A percentile compares a stretch with the other conserved stretches of the same genome.
phyloP scores from a whole-genome alignment of 2,888 invertebrate species.

The Melanophora roralis region DNA sequence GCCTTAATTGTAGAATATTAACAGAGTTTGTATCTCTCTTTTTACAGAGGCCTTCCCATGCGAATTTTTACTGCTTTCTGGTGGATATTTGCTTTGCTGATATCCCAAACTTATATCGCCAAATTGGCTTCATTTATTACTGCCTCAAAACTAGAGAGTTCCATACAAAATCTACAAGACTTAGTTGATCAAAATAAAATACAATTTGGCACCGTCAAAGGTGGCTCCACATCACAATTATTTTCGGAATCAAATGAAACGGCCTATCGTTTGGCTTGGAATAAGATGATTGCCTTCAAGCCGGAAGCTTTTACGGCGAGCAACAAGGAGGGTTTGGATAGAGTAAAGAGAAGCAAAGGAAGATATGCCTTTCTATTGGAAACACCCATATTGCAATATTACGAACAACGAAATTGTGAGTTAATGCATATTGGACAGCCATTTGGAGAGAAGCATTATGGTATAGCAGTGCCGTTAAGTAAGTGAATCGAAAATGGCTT shows the following conservation, averaged over 20 bases:
- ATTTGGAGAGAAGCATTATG: constrained; percentile 94
- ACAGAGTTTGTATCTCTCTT: neutral
- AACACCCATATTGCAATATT: constrained; percentile 95
- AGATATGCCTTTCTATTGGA: constrained; percentile 97
- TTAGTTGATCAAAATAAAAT: constrained; percentile 94
- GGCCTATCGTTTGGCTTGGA: constrained; percentile 92
- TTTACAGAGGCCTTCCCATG: constrained; percentile 84
- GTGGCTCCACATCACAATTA: constrained; percentile 93
- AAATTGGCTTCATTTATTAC: constrained; percentile 96
- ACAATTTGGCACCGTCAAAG: constrained; percentile 91
- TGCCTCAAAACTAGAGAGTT: constrained; percentile 91
- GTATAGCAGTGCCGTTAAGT: constrained; percentile 95
- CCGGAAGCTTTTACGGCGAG: constrained; percentile 87
- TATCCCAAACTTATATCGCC: constrained; percentile 92
- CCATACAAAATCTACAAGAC: constrained; percentile 93
- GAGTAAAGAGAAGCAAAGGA: constrained; percentile 85
- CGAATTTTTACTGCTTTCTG: constrained; percentile 86
- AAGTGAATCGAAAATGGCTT: constrained; percentile 73
- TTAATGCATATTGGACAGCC: constrained; percentile 87
- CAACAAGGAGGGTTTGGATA: constrained; percentile 90
- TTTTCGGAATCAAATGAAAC: constrained; percentile 92
- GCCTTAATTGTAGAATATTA: too few species aligned
- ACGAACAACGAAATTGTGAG: constrained; percentile 87
- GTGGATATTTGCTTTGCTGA: constrained; percentile 89
- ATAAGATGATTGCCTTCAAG: constrained; percentile 88